Conservation (phyloP, 2,888 invertebrate species). For the Ganaspis brasiliensis region DNA sequence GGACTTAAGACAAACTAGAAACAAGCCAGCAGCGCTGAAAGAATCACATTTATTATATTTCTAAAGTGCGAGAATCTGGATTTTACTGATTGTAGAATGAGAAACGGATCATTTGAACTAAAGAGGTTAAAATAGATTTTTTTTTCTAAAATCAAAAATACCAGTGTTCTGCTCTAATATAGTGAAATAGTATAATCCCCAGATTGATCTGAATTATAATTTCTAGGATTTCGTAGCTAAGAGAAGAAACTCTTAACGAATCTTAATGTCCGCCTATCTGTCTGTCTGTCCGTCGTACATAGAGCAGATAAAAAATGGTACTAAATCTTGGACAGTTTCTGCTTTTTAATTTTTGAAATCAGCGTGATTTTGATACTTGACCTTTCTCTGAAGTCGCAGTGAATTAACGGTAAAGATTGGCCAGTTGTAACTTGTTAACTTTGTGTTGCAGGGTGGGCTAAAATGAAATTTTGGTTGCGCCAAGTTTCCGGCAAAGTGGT, state of each 20-base stretch:
- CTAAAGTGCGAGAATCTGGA: conserved; percentile 53
- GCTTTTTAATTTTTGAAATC: conserved; percentile 62
- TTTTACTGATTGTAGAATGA: conserved; percentile 64
- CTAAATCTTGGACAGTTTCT: too few relatives aligned
- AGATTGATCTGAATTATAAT: too few relatives aligned
- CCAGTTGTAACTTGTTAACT: conserved; percentile 6
- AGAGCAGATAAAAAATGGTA: too few relatives aligned
- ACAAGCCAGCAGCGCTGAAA: conserved; percentile 72
- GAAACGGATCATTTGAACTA: conserved; percentile 69
- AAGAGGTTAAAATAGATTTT: too few relatives aligned
- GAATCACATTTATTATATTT: conserved; percentile 72
- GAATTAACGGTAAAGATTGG: conserved; percentile 19
- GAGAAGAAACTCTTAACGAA: too few relatives aligned
- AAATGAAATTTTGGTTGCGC: conserved; percentile 15
- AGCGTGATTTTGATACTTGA: conserved; percentile 56
- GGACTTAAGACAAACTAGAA: conserved; percentile 62
- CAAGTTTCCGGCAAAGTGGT: conserved; percentile 36
- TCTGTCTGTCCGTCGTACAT: too few relatives aligned
- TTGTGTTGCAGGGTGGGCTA: conserved; percentile 29
- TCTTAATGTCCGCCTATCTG: too few relatives aligned
- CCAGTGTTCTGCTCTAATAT: too few relatives aligned
- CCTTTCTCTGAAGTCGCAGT: background rate
- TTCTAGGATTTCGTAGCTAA: too few relatives aligned
- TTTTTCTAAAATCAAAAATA: too few relatives aligned
- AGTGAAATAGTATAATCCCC: too few relatives aligned